Evolutionary conservation across 2,797 vertebrate genomes (phyloP), one percentile per base, ranked within the genome.

Genomic region (Falco rusticolus): DNA sequence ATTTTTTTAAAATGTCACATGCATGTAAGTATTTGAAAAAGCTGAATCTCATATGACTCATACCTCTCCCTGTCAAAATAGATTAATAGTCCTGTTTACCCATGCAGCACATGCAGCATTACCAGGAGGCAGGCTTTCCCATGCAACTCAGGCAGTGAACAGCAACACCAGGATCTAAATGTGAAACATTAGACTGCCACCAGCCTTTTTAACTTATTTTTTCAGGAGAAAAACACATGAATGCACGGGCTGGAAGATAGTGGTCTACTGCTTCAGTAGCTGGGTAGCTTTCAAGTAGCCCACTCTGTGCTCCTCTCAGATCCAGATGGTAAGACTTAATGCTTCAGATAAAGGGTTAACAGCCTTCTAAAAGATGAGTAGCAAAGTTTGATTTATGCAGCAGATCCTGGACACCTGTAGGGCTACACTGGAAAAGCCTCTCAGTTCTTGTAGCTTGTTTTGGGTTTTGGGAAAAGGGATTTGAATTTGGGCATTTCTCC

Each of bases 21-120:
- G 79, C n/a, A n/a, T 82, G 5, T 79, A 72, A 93, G 39, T 48
- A 66, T 84, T 95, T 81, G 66, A 75, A 90, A 94, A 93, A 88
- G 43, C 43, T 84, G 39, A 45, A 65, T 79, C 65, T 84, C 54
- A 5, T 75, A 92, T 86, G 69, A 95, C 54, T 94, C 90, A 89
- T 90, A 63, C 31, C 12, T 72, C 53, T 85, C 94, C 64, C 39
- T 77, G 68, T 89, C 82, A 87, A 79, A 76, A 79, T 3, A 90
- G 60, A 85, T 74, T 85, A 83, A 80, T 66, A 77, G 51, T 22
- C 43, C 31, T 83, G 51, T 93, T 94, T 87, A 95, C 76, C 43
- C 24, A 76, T 2, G 8, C 25, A 91, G 20, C 48, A 72, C 34
- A 75, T 83, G 63, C 13, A 69, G 21, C 17, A 59, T 18, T 21